Evolutionary conservation across 1,140 invertebrate species (phyloP), one percentile per base, ranked within the genome.

Genomic region (Dendrolimus punctatus): DNA sequence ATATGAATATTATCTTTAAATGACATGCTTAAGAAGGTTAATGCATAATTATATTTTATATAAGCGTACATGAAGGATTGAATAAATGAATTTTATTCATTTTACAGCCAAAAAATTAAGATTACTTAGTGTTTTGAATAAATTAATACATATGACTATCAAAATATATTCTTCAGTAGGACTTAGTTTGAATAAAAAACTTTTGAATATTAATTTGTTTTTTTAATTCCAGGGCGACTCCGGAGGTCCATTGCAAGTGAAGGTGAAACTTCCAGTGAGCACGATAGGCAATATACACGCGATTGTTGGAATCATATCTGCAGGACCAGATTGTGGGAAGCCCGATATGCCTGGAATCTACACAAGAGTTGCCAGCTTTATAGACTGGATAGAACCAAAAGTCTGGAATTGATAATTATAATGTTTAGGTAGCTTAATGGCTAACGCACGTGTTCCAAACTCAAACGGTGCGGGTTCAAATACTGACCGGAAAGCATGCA

Each of bases 321-420:
- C 91, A 62, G 94, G 94, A 0, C 90, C 88, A 49, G 86, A 89
- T 44, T 95, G 94, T 68, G 94, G 92, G 7, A 89, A 90, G 67
- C 80, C 89, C 5, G 91, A 91, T 36, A 90, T 88, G 55, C 94
- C 95, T 0, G 95, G 95, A 0, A 92, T 96, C 8, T 96, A 96
- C 74, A 92, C 93, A 0, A 88, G 91, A 55, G 91, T 95, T 0
- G 89, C 91, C 4, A 71, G 87, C 8, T 93, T 90, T 65, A 42
- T 93, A 3, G 89, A 92, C 55, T 93, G 93, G 87, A 92, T 93
- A 54, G 62, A 84, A 48, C 58, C 60, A 6, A 73, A 75, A 63
- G 67, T 87, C 37, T 81, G 76, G 76, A 9, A 40, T 8, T 51
- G 4, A 51, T 40, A 23, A 49, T 39, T 46, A 47, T 37, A 53